phyloP scores from a whole-genome alignment of 2,888 invertebrate genomes.

The Acleris cristana region DNA sequence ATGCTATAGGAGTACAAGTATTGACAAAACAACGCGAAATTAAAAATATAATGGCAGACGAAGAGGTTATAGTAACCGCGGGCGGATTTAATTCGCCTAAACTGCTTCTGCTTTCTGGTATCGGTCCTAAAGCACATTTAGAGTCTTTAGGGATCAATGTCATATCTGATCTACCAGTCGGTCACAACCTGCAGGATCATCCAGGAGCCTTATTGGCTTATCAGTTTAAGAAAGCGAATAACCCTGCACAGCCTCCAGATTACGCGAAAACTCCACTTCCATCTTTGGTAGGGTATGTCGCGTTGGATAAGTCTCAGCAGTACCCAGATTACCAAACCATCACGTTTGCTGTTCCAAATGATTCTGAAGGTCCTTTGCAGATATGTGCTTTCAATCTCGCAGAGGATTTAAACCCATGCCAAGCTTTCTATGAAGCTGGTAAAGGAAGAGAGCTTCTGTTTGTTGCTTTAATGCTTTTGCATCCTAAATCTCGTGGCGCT shows the following conservation, averaged over 20 bases:
- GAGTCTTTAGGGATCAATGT: slow-evolving; percentile 51
- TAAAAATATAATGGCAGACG: slow-evolving; percentile 48
- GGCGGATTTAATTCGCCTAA: slow-evolving; percentile 67
- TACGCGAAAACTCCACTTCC: slow-evolving; percentile 52
- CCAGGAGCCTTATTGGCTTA: slow-evolving; percentile 18
- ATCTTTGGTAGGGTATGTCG: slow-evolving; percentile 60
- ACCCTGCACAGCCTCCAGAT: slow-evolving; percentile 55
- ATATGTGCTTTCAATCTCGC: slow-evolving; percentile 43
- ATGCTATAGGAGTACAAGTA: slow-evolving; percentile 32
- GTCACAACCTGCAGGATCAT: slow-evolving; percentile 72
- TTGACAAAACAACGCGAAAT: background rate
- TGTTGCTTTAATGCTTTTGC: slow-evolving; percentile 43
- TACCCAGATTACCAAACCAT: slow-evolving; percentile 63
- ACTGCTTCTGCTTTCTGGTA: slow-evolving; percentile 67
- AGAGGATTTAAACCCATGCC: slow-evolving; percentile 46
- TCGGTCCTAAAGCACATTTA: slow-evolving; percentile 63
- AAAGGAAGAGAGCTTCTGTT: slow-evolving; percentile 42
- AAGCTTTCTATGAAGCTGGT: slow-evolving; percentile 41
- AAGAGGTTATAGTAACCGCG: slow-evolving; percentile 69
- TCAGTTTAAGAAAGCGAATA: slow-evolving; percentile 33
- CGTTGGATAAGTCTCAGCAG: slow-evolving; percentile 82
- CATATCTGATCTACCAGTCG: slow-evolving; percentile 62
- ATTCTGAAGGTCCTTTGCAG: slow-evolving; percentile 38
- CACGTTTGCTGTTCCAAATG: slow-evolving; percentile 41
- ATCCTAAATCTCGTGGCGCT: slow-evolving; percentile 78